phyloP scores from a whole-genome alignment of 1,140 invertebrate genomes.

The Hylaeus volcanicus region DNA sequence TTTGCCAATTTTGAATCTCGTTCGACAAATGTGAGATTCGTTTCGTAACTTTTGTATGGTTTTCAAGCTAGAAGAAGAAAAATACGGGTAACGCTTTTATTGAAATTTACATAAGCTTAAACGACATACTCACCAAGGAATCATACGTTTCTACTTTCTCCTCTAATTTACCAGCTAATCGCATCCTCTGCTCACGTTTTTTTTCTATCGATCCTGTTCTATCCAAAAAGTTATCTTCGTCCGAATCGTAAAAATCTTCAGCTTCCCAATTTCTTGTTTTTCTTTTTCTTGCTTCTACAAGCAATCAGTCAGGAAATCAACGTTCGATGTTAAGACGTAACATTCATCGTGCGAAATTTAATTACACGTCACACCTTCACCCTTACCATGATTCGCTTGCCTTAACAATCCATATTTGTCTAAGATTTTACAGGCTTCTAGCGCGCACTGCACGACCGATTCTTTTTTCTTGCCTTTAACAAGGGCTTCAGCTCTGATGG shows the following conservation, averaged over 20 bases:
- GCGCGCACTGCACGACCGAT: slow-evolving; percentile 93
- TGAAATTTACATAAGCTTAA: slow-evolving; percentile 5
- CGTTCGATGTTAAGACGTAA: neutral
- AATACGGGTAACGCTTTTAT: slow-evolving; percentile 8
- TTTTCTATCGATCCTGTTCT: slow-evolving; percentile 95
- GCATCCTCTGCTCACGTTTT: slow-evolving; percentile 91
- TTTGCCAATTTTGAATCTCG: slow-evolving; percentile 81
- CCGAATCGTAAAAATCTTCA: slow-evolving; percentile 97
- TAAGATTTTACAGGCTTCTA: slow-evolving; percentile 96
- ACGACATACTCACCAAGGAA: slow-evolving; percentile 83
- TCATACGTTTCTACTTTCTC: slow-evolving; percentile 89
- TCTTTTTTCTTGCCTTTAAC: slow-evolving; percentile 97
- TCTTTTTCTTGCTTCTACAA: slow-evolving; percentile 84
- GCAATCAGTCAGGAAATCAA: no score
- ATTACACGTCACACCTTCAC: no score
- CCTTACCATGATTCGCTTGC: slow-evolving; percentile 87
- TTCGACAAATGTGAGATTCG: slow-evolving; percentile 84
- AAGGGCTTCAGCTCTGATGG: slow-evolving; percentile 90
- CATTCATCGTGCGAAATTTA: neutral
- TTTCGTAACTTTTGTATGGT: slow-evolving; percentile 83
- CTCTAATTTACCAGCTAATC: slow-evolving; percentile 83
- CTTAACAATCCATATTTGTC: slow-evolving; percentile 91
- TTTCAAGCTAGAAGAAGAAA: slow-evolving; percentile 82
- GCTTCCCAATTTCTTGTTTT: slow-evolving; percentile 91
- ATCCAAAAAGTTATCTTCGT: slow-evolving; percentile 98